Base-by-base conservation (phyloP, 2,113 vertebrate species). In the Amblyopsis rosae region DNA sequence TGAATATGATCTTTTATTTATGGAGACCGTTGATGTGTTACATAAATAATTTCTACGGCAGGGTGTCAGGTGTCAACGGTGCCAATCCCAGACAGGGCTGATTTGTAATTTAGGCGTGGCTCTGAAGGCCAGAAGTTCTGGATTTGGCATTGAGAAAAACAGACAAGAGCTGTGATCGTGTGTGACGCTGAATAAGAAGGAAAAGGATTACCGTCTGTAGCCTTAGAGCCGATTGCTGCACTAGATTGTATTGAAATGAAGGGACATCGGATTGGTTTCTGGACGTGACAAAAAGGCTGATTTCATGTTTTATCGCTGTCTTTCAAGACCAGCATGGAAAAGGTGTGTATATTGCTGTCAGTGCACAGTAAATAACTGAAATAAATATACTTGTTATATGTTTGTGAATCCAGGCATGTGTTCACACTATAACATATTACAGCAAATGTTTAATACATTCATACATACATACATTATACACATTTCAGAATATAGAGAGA, bases 1-100 rank as follows among this genome's bases (percentile, higher is more conserved):
- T 67, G 72, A 75, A 70, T 69, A 65, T 60, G 76, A 90, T 89
- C 65, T 88, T 87, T 88, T 89, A 87, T 90, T 90, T 90, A 90
- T 89, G 87, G 76, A 69, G 4, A 48, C 63, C 65, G 62, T 84
- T 60, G 55, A 62, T 82, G 77, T 77, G 82, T 88, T 88, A 82
- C 80, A 86, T 88, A 81, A 88, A 89, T 90, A 88, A 89, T 89
- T 83, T 87, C 80, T 82, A 64, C 71, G 69, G 79, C 72, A 65
- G 72, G 72, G 74, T 70, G 79, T 70, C 47, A 46, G 75, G 75
- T 62, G 73, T 60, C 80, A 12, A 68, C 7, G 5, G 59, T 81
- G 84, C 53, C 81, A 82, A 77, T 79, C 67, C 75, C 75, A 17
- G 73, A 67, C 12, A 11, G 41, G 72, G 56, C 69, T 82, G 80